Evolutionary conservation across 1,140 invertebrate species (phyloP), one percentile per base, ranked within the genome.

Genomic region (Eriocheir sinensis): DNA sequence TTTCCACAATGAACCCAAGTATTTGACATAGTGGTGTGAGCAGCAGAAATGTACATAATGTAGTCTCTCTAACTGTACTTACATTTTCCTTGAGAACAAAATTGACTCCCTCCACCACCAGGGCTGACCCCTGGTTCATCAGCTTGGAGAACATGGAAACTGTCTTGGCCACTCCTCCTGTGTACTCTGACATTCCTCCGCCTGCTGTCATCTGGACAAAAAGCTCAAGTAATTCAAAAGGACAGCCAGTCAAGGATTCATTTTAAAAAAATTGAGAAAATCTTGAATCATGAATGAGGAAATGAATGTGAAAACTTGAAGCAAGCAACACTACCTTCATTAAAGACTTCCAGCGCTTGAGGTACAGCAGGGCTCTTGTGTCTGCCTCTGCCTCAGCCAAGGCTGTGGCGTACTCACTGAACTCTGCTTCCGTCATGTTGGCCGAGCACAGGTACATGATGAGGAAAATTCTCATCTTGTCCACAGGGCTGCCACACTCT

Each of bases 31-130:
- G n/a, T n/a, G n/a, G n/a, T n/a, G n/a, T n/a, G n/a, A n/a, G n/a
- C n/a, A n/a, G n/a, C n/a, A n/a, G n/a, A 21, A 83, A 21, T n/a
- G 2, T 15, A 88, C 3, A 34, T 88, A 21, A 88, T 88, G 38
- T 48, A 27, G 36, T n/a, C 41, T 44, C 3, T 0, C 44, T 21
- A 32, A 17, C 15, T 17, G 53, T 32, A 97, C 98, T 98, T 97
- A 99, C 98, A 97, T 99, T 99, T 97, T 98, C 98, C 96, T 99
- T 99, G 9, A 99, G 98, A 48, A 99, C 99, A 95, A 99, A 97
- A 97, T 99, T 99, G 0, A 99, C 99, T 60, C 99, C 99, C 97
- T 99, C 99, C 99, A 99, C 99, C 0, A 99, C 99, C 97, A 99
- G 99, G 85, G 99, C 99, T 0, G 99, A 99, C 40, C 99, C 99